These are phyloP conservation scores for Choloepus hoffmanni DNA, from an alignment of 2,113 vertebrate species.

Conservation along the genomic window DNA sequence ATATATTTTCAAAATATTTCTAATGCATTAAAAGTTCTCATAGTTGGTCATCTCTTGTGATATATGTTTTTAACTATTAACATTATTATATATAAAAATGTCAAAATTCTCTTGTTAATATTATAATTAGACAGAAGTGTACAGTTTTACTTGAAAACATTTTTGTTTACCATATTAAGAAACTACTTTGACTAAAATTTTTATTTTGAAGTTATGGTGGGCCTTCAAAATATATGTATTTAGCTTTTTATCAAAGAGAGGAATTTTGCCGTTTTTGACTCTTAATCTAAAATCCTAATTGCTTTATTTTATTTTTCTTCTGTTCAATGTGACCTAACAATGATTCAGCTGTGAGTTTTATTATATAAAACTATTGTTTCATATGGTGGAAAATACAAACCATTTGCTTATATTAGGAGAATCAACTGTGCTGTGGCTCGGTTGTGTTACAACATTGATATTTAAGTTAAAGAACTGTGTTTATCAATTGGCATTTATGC, in stretches of 20 bases:
- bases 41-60: constrained; percentile 34
- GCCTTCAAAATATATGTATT: constrained; percentile 44
- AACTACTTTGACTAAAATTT: constrained; percentile 32
- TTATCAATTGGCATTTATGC: constrained; percentile 58
- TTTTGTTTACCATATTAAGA: neutral
- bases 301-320: constrained; percentile 52
- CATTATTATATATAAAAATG: constrained; percentile 14
- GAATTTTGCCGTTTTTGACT: constrained; percentile 41
- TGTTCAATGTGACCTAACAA: constrained; percentile 9
- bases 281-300: constrained; percentile 3
- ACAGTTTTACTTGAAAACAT: constrained; percentile 43
- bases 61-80: constrained; percentile 31
- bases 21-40: constrained; percentile 37
- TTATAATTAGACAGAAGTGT: constrained; percentile 7
- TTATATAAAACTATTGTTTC: constrained; percentile 55
- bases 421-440: neutral
- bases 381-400: constrained; percentile 59
- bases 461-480: constrained; percentile 52
- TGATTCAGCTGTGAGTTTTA: constrained; percentile 47
- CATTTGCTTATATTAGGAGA: constrained; percentile 60
- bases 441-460: constrained; percentile 30
- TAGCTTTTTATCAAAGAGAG: neutral
- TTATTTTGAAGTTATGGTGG: neutral
- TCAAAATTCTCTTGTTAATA: constrained; percentile 43
- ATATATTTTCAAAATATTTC: constrained; percentile 45